A percentile compares a stretch with the other conserved stretches of the same genome.
Evolutionary conservation across 2,888 invertebrate genomes (phyloP).

Genomic region (Ectobius pallidus): DNA sequence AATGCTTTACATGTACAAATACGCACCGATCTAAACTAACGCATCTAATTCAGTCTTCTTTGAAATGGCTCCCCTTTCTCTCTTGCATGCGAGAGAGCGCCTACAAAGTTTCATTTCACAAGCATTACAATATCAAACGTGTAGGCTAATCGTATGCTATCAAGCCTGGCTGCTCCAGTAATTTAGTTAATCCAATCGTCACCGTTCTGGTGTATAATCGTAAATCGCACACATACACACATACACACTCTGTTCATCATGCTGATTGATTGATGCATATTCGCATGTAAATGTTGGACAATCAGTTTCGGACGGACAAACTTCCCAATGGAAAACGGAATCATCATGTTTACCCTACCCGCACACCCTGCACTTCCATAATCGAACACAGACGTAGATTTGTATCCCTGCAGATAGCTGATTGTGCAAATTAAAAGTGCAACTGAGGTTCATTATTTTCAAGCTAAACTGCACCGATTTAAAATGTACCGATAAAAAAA

Average conservation of each 20-base stretch:
- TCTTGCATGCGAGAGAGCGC: not conserved
- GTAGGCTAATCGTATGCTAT: slow-evolving; percentile 20
- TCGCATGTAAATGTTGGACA: slow-evolving; percentile 26
- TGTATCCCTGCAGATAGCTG: not conserved
- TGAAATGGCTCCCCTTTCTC: slow-evolving; percentile 1
- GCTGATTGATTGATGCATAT: slow-evolving; percentile 30
- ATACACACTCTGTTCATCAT: slow-evolving; percentile 30
- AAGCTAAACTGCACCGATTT: not conserved
- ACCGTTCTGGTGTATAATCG: slow-evolving; percentile 19
- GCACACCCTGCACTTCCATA: not conserved
- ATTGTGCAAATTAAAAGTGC: slow-evolving; percentile 10
- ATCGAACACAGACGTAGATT: slow-evolving; percentile 6
- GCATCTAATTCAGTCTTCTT: slow-evolving; percentile 9
- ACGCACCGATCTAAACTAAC: not conserved
- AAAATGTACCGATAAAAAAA: not conserved
- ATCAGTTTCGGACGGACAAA: slow-evolving; percentile 16
- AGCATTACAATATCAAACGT: slow-evolving; percentile 36
- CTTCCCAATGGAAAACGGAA: not conserved
- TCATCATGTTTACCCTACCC: not conserved
- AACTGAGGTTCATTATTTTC: slow-evolving; percentile 4
- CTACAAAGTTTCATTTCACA: slow-evolving; percentile 32
- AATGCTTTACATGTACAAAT: not conserved
- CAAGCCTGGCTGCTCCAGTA: slow-evolving; percentile 34
- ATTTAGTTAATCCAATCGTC: slow-evolving; percentile 40
- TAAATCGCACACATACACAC: slow-evolving; percentile 31